Evolutionary conservation across 2,113 vertebrate species (phyloP).

Genomic region (Anhinga rufa): DNA sequence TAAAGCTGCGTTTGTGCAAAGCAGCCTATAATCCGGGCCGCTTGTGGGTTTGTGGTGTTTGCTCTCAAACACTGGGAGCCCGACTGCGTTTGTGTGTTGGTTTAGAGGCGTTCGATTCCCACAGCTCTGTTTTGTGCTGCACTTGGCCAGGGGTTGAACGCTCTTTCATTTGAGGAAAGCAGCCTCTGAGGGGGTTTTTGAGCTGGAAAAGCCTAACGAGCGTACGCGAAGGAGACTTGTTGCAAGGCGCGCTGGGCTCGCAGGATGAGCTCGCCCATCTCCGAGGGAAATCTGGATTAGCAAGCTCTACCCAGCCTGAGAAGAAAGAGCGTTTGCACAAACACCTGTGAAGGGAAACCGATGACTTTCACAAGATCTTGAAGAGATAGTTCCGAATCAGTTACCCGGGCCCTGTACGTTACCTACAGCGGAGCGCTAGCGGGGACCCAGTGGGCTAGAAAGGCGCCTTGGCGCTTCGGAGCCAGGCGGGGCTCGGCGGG

Average conservation of each 20-base stretch:
- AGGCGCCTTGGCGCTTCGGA: too few relatives aligned
- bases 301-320: background rate
- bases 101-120: background rate
- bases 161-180: background rate
- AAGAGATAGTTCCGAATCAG: background rate
- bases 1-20: background rate
- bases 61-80: fast-evolving
- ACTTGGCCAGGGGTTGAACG: background rate
- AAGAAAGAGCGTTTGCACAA: background rate
- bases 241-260: background rate
- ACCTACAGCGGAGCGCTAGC: background rate
- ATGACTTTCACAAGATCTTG: slow-evolving; percentile 8
- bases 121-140: background rate
- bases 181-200: background rate
- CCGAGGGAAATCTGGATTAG: background rate
- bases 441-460: background rate
- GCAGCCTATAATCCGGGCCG: background rate
- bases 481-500: too few relatives aligned
- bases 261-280: background rate
- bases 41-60: background rate
- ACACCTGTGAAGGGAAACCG: background rate
- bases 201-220: background rate
- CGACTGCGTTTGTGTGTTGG: too few relatives aligned
- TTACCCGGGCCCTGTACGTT: background rate
- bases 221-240: background rate